phyloP scores from a whole-genome alignment of 2,888 invertebrate genomes.

The Eurois occulta region DNA sequence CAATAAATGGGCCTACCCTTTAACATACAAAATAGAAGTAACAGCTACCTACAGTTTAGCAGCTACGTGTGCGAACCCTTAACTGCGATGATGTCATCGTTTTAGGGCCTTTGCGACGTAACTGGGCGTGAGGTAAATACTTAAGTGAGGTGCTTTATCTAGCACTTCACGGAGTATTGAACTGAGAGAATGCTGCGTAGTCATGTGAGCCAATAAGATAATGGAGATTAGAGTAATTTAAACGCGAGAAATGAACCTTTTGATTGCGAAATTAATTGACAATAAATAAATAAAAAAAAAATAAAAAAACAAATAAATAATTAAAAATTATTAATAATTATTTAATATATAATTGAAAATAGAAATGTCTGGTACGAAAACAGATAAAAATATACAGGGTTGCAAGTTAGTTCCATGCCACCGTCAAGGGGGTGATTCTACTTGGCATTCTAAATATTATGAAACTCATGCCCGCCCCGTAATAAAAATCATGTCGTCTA shows the following conservation, averaged over 20 bases:
- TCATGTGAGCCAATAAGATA: conserved; percentile 15
- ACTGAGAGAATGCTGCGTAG: conserved; percentile 4
- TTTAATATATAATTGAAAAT: too few species aligned
- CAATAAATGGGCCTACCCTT: background rate
- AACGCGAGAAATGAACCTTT: background rate
- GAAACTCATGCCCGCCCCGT: too few species aligned
- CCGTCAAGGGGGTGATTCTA: background rate
- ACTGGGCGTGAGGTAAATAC: conserved; percentile 20
- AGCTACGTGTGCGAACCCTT: background rate
- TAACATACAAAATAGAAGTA: background rate
- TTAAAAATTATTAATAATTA: too few species aligned
- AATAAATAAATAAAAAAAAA: background rate
- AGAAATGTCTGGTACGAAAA: background rate
- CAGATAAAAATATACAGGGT: background rate
- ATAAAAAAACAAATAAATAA: too few species aligned
- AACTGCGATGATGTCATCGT: conserved; percentile 17
- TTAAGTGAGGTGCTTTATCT: conserved; percentile 1
- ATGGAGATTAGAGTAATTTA: background rate
- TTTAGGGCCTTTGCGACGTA: background rate
- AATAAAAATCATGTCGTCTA: background rate
- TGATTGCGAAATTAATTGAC: background rate
- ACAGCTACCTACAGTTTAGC: conserved; percentile 21
- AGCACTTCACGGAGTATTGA: conserved; percentile 16
- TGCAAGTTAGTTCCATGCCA: too few species aligned
- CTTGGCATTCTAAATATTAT: background rate